These are phyloP conservation scores for Colletes gigas DNA, from an alignment of 1,140 invertebrate species.

Conservation along the genomic window DNA sequence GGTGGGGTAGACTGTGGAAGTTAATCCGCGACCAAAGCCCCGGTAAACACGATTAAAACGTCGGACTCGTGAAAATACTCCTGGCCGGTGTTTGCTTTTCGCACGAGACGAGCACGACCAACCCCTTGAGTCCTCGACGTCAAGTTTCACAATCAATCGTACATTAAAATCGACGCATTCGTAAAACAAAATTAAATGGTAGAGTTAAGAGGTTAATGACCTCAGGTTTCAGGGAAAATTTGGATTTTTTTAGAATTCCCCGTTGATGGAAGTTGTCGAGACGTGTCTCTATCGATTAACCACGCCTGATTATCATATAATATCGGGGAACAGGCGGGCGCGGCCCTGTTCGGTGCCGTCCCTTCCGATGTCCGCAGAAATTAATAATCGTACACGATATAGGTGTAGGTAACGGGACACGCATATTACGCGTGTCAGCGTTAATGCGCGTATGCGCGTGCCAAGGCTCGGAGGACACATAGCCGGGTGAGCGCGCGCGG, in stretches of 20 bases:
- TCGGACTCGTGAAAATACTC: constrained; percentile 52
- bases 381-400: constrained; percentile 61
- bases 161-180: too few relatives aligned
- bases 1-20: constrained; percentile 49
- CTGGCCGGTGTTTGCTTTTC: constrained; percentile 56
- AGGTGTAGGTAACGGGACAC: constrained; percentile 48
- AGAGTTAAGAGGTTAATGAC: constrained; percentile 17
- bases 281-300: constrained; percentile 56
- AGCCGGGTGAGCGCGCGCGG: not conserved
- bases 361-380: constrained; percentile 41
- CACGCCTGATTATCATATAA: constrained; percentile 60
- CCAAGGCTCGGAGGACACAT: not conserved
- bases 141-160: too few relatives aligned
- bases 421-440: constrained; percentile 56
- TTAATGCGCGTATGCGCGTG: constrained; percentile 27
- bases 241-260: not conserved
- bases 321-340: constrained; percentile 38
- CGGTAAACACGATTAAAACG: constrained; percentile 66
- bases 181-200: too few relatives aligned
- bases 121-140: too few relatives aligned
- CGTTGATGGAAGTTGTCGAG: constrained; percentile 22
- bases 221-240: constrained; percentile 9
- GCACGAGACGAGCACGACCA: constrained; percentile 28
- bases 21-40: constrained; percentile 61
- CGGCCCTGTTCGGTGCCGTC: not conserved